Evolutionary conservation across 2,888 invertebrate species (phyloP).

Genomic region (Bedellia somnulentella): DNA sequence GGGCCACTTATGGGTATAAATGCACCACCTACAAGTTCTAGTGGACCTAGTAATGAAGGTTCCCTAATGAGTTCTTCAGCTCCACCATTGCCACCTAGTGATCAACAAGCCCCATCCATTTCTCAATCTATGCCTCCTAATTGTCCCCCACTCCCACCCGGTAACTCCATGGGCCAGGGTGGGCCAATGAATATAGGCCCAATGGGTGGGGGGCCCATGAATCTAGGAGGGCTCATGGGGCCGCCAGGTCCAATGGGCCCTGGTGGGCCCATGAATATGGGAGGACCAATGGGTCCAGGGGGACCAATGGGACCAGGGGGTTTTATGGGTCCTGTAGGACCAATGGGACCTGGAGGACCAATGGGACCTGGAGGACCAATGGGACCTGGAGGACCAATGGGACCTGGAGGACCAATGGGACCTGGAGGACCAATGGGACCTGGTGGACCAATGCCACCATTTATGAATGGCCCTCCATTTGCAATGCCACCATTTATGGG

Average conservation of each 20-base stretch:
- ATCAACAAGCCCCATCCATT: too few relatives aligned
- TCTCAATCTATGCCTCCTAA: too few relatives aligned
- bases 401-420: too few relatives aligned
- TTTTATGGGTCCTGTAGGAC: neutral
- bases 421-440: too few relatives aligned
- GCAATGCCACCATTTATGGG: constrained; percentile 44
- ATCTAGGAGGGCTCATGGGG: neutral
- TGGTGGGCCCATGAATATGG: neutral
- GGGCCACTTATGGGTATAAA: constrained; percentile 3
- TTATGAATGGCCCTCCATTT: constrained; percentile 32
- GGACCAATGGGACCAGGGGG: constrained; percentile 1
- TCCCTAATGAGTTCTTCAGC: constrained; percentile 5
- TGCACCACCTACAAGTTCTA: too few relatives aligned
- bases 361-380: too few relatives aligned
- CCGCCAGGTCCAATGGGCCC: neutral
- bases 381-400: too few relatives aligned
- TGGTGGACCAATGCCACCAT: constrained; percentile 19
- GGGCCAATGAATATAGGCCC: too few relatives aligned
- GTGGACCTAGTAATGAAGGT: constrained; percentile 8
- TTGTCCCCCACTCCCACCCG: constrained; percentile 8
- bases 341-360: neutral
- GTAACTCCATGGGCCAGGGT: constrained; percentile 5
- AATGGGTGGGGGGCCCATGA: neutral
- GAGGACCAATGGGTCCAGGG: neutral
- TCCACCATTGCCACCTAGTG: constrained; percentile 10